Conservation (phyloP, 2,113 vertebrate species). For the Phrynocephalus versicolor region DNA sequence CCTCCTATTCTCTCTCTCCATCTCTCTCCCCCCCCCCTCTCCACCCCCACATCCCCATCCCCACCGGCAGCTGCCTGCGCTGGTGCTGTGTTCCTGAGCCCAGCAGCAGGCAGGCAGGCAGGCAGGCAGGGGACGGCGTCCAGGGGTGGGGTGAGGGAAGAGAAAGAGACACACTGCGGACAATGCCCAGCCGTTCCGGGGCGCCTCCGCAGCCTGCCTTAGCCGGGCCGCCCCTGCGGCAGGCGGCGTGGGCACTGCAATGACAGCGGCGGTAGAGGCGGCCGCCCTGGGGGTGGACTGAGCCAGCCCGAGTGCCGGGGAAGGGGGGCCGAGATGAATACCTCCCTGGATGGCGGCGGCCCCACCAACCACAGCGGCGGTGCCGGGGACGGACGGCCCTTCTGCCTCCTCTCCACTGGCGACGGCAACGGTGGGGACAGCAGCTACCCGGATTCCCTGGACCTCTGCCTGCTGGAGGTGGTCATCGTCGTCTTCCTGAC, state of each 20-base stretch:
- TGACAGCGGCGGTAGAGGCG: conserved; percentile 74
- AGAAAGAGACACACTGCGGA: conserved; percentile 71
- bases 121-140: conserved; percentile 51
- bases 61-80: conserved; percentile 24
- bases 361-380: conserved; percentile 86
- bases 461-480: conserved; percentile 93
- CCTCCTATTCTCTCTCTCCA: not conserved
- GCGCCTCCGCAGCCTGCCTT: conserved; percentile 52
- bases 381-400: conserved; percentile 85
- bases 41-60: conserved; percentile 17
- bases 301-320: conserved; percentile 62
- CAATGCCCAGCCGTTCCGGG: conserved; percentile 70
- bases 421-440: conserved; percentile 71
- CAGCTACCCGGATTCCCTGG: conserved; percentile 85
- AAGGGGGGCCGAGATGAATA: conserved; percentile 1
- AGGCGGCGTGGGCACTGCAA: conserved; percentile 69
- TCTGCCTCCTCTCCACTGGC: conserved; percentile 85
- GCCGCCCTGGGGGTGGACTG: conserved; percentile 68
- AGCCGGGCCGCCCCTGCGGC: conserved; percentile 58
- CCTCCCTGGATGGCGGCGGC: not conserved
- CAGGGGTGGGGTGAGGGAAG: conserved; percentile 20
- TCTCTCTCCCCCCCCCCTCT: too few species aligned
- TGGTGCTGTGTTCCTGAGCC: not conserved
- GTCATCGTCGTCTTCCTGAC: conserved; percentile 92
- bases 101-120: conserved; percentile 27